phyloP scores from a whole-genome alignment of 2,888 invertebrate genomes.

The Mesorhabditis spiculigera region DNA sequence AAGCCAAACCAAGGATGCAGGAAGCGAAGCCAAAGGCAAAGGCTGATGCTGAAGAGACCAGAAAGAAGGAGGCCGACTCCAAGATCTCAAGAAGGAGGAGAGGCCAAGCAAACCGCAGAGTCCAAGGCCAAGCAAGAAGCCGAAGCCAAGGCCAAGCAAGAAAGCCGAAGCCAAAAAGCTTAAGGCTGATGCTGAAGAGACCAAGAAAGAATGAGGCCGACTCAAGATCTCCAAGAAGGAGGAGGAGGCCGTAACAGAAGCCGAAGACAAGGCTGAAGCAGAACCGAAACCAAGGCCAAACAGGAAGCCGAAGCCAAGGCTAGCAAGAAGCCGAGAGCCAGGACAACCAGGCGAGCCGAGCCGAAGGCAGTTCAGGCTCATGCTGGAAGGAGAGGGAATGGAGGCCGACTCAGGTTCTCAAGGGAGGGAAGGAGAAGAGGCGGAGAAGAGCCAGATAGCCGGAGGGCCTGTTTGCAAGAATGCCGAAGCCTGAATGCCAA shows the following conservation, averaged over 20 bases:
- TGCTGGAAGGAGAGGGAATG: too few relatives aligned
- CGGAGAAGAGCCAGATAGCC: too few relatives aligned
- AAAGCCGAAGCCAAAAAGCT: background rate
- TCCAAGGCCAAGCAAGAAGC: conserved; percentile 1
- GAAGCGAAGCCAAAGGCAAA: background rate
- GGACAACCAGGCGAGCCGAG: background rate
- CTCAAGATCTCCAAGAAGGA: background rate
- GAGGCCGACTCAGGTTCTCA: too few relatives aligned
- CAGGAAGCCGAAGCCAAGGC: too few relatives aligned
- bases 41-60: background rate
- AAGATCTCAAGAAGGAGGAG: background rate
- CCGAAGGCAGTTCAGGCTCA: conserved; percentile 7
- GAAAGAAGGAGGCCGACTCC: background rate
- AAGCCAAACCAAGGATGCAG: background rate
- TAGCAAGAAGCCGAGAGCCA: too few relatives aligned
- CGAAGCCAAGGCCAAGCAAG: background rate
- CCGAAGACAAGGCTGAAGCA: background rate
- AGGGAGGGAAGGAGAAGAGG: too few relatives aligned
- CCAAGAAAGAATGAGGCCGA: background rate
- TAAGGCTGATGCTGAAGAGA: background rate
- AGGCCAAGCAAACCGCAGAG: conserved; percentile 10
- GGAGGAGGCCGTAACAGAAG: background rate
- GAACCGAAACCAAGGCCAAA: background rate
- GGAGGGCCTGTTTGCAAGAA: too few relatives aligned
- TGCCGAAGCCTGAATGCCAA: too few relatives aligned